Conservation (phyloP, 2,113 vertebrate species). For the Oryzias woworae region DNA sequence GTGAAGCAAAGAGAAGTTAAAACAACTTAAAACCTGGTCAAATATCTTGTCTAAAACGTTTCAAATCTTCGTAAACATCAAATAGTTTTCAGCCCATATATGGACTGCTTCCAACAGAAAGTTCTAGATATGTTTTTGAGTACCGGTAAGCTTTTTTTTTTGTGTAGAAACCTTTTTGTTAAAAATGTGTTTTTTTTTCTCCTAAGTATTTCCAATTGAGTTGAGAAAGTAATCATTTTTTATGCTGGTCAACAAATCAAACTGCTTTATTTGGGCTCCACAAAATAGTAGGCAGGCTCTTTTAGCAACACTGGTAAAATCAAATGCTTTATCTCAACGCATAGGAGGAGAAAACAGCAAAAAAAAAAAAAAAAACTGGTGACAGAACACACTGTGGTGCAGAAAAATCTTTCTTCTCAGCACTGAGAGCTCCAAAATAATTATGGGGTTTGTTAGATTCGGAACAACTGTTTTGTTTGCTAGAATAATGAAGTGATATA, state of each 20-base stretch:
- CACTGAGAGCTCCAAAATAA: constrained; percentile 44
- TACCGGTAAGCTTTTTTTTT: background rate
- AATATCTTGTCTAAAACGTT: too few species aligned
- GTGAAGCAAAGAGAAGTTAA: too few species aligned
- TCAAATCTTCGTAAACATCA: too few species aligned
- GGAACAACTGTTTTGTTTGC: constrained; percentile 61
- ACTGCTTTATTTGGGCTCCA: background rate
- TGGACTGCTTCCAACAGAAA: too few species aligned
- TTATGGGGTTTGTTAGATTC: constrained; percentile 53
- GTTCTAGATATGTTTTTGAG: too few species aligned
- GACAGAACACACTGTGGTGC: constrained; percentile 3
- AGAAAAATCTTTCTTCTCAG: constrained; percentile 27
- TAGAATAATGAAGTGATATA: constrained; percentile 65
- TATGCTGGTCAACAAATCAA: constrained; percentile 24
- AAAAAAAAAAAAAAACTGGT: constrained; percentile 21
- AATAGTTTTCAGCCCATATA: too few species aligned
- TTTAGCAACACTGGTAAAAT: constrained; percentile 39
- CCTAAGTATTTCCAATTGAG: background rate
- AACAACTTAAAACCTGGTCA: too few species aligned
- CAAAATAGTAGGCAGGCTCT: constrained; percentile 3
- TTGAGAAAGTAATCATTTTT: background rate
- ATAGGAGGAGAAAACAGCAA: constrained; percentile 51
- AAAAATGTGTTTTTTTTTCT: background rate
- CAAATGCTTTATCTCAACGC: constrained; percentile 53
- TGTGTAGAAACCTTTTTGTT: background rate